Percentiles rank a stretch among this genome's conserved stretches.
Evolutionary conservation across 1,140 invertebrate species (phyloP).

Genomic region (Rhynchophorus ferrugineus): DNA sequence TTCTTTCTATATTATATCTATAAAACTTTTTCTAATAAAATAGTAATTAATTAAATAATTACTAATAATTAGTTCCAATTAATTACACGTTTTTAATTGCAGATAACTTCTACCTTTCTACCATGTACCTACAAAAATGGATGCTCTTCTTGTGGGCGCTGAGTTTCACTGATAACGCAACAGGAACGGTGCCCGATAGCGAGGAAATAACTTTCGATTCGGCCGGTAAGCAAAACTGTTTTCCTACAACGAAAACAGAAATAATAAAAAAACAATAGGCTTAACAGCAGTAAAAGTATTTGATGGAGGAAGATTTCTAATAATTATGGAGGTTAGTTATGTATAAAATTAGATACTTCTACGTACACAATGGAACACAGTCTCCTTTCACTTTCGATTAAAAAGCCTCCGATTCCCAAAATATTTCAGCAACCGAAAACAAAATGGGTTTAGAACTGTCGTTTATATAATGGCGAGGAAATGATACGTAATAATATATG

Average conservation of each 20-base stretch:
- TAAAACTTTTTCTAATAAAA: too few relatives aligned
- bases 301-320: slow-evolving; percentile 3
- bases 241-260: slow-evolving; percentile 1
- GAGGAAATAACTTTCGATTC: slow-evolving; percentile 23
- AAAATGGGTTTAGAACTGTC: too few relatives aligned
- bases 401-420: neutral
- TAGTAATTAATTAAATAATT: too few relatives aligned
- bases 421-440: too few relatives aligned
- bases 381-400: slow-evolving; percentile 1
- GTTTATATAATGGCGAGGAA: too few relatives aligned
- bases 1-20: too few relatives aligned
- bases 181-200: slow-evolving; percentile 31
- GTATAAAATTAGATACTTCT: neutral
- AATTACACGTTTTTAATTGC: too few relatives aligned
- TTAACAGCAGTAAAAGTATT: neutral
- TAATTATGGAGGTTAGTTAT: slow-evolving; percentile 1
- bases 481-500: too few relatives aligned
- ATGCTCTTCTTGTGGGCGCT: slow-evolving; percentile 37
- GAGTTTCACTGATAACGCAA: slow-evolving; percentile 29
- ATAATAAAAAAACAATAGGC: neutral
- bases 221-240: slow-evolving; percentile 28
- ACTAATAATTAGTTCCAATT: too few relatives aligned
- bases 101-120: too few relatives aligned
- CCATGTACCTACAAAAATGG: slow-evolving; percentile 37
- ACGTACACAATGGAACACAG: slow-evolving; percentile 10